Evolutionary conservation across 2,888 invertebrate genomes (phyloP).

Genomic region (Steinernema scapterisci): DNA sequence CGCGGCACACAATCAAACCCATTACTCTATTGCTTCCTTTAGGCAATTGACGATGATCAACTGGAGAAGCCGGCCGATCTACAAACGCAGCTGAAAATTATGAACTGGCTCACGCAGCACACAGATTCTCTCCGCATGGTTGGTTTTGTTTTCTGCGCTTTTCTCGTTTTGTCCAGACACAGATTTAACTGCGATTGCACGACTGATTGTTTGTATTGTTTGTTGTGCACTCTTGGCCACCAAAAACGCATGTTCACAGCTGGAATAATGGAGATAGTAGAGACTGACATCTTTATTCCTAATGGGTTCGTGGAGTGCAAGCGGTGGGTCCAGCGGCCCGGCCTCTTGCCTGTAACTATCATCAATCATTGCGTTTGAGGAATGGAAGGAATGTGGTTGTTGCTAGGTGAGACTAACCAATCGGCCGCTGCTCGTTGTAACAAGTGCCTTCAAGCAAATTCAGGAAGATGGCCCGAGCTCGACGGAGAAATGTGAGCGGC

Average conservation of each 20-base stretch:
- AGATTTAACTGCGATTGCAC: background rate
- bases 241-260: background rate
- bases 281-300: background rate
- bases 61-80: slow-evolving; percentile 50
- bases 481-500: slow-evolving; percentile 12
- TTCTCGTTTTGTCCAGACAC: background rate
- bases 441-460: slow-evolving; percentile 32
- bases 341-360: slow-evolving; percentile 18
- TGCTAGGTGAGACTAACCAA: slow-evolving; percentile 33
- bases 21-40: slow-evolving; percentile 25
- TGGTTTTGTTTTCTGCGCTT: background rate
- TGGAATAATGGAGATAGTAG: background rate
- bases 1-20: background rate
- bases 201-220: background rate
- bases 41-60: slow-evolving; percentile 55
- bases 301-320: slow-evolving; percentile 12
- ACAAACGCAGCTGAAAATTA: slow-evolving; percentile 52
- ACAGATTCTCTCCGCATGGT: slow-evolving; percentile 30
- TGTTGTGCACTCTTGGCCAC: background rate
- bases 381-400: slow-evolving; percentile 33
- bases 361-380: slow-evolving; percentile 32
- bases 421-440: slow-evolving; percentile 30
- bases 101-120: slow-evolving; percentile 53
- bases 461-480: slow-evolving; percentile 29
- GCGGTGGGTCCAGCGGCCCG: slow-evolving; percentile 8